These are phyloP conservation scores for Myathropa florea DNA, from an alignment of 2,888 invertebrate genomes.

Conservation along the genomic window DNA sequence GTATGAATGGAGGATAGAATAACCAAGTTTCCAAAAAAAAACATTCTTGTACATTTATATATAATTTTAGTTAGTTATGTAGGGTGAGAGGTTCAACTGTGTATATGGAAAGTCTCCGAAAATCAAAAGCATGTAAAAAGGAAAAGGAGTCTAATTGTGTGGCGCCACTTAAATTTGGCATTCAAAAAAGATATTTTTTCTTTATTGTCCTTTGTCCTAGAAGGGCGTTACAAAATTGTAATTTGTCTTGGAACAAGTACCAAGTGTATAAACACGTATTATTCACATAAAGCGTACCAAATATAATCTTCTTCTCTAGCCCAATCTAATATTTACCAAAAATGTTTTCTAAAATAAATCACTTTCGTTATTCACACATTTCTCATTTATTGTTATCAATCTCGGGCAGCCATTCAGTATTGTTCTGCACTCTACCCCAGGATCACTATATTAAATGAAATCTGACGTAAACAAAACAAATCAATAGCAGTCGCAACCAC, in stretches of 20 bases:
- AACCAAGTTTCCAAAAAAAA: neutral
- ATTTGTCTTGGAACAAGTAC: neutral
- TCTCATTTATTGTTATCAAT: slow-evolving; percentile 54
- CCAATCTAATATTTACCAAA: slow-evolving; percentile 29
- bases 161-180: neutral
- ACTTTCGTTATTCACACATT: slow-evolving; percentile 57
- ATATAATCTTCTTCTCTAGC: neutral
- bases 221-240: neutral
- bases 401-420: slow-evolving; percentile 23
- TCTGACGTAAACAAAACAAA: slow-evolving; percentile 64
- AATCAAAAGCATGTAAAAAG: neutral
- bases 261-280: neutral
- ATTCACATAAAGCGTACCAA: neutral
- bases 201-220: neutral
- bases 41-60: too few species aligned
- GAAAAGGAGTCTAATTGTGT: neutral
- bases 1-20: neutral
- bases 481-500: slow-evolving; percentile 36
- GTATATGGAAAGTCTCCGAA: too few species aligned
- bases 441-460: slow-evolving; percentile 13
- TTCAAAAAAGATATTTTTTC: neutral
- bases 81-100: too few species aligned
- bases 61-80: too few species aligned
- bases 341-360: slow-evolving; percentile 30
- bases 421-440: neutral